phyloP scores from a whole-genome alignment of 2,888 invertebrate species.

The Microplitis manilae region DNA sequence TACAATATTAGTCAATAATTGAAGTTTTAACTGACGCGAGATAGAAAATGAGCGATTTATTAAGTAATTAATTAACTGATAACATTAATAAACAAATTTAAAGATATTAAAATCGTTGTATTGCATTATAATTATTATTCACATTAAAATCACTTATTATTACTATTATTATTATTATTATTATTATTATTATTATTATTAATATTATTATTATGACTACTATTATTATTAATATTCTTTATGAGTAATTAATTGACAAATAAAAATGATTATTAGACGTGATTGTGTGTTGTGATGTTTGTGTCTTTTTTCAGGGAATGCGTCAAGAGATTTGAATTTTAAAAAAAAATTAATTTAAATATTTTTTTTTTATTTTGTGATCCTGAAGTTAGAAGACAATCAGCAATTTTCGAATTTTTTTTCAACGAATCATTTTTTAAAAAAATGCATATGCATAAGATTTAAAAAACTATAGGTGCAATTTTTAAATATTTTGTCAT shows the following conservation, averaged over 20 bases:
- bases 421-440: too few relatives aligned
- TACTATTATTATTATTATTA: slow-evolving; percentile 51
- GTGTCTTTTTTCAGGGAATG: slow-evolving; percentile 32
- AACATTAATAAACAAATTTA: slow-evolving; percentile 29
- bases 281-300: slow-evolving; percentile 55
- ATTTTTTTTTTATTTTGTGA: slow-evolving; percentile 20
- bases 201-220: slow-evolving; percentile 1
- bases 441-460: too few relatives aligned
- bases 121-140: slow-evolving; percentile 46
- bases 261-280: slow-evolving; percentile 57
- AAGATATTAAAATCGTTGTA: slow-evolving; percentile 37
- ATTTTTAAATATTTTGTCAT: too few relatives aligned
- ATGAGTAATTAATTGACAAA: slow-evolving; percentile 47
- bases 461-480: too few relatives aligned
- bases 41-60: slow-evolving; percentile 25
- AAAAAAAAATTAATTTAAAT: slow-evolving; percentile 10
- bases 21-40: slow-evolving; percentile 42
- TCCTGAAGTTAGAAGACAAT: neutral
- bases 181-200: slow-evolving; percentile 25
- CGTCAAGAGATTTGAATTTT: slow-evolving; percentile 6
- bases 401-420: too few relatives aligned
- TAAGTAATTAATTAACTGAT: slow-evolving; percentile 21
- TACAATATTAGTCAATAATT: slow-evolving; percentile 59
- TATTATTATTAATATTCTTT: neutral
- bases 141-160: slow-evolving; percentile 54